Percentiles rank a stretch among this genome's conserved stretches.
Conservation (phyloP, 2,888 invertebrate genomes). For the Cheilosia variabilis region DNA sequence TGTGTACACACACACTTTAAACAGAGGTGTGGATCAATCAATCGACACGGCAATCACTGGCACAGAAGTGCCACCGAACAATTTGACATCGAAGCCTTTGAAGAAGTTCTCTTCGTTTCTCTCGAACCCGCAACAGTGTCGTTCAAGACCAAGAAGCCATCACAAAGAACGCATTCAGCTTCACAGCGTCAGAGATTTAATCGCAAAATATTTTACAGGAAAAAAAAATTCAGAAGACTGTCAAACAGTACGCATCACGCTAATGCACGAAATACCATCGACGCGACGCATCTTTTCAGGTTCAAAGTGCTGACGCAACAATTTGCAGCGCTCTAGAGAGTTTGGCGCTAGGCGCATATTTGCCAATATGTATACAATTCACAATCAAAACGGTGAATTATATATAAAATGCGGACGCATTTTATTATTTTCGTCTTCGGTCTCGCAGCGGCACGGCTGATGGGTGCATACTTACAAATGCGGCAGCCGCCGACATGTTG, state of each 20-base stretch:
- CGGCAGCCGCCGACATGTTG: conserved; percentile 51
- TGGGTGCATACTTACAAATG: conserved; percentile 42
- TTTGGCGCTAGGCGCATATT: conserved; percentile 72
- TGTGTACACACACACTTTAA: conserved; percentile 22
- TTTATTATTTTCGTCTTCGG: conserved; percentile 32
- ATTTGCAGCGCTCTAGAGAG: conserved; percentile 73
- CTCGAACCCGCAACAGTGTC: background rate
- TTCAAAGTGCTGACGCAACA: conserved; percentile 75
- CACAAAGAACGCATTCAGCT: conserved; percentile 16
- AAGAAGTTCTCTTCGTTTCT: conserved; percentile 30
- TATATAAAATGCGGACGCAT: conserved; percentile 40
- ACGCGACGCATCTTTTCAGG: conserved; percentile 67
- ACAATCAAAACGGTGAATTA: conserved; percentile 38
- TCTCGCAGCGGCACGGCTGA: conserved; percentile 47
- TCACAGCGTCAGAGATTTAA: background rate
- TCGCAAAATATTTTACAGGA: background rate
- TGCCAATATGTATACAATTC: conserved; percentile 41
- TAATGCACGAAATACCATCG: conserved; percentile 71
- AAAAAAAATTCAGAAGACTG: conserved; percentile 17
- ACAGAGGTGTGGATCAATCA: conserved; percentile 68
- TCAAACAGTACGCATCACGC: conserved; percentile 51
- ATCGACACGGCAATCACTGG: conserved; percentile 69
- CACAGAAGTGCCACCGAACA: conserved; percentile 71
- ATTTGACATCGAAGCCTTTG: conserved; percentile 74
- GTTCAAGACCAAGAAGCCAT: background rate